These are phyloP conservation scores for Nothocercus nigrocapillus DNA, from an alignment of 2,113 vertebrate genomes.

Conservation along the genomic window DNA sequence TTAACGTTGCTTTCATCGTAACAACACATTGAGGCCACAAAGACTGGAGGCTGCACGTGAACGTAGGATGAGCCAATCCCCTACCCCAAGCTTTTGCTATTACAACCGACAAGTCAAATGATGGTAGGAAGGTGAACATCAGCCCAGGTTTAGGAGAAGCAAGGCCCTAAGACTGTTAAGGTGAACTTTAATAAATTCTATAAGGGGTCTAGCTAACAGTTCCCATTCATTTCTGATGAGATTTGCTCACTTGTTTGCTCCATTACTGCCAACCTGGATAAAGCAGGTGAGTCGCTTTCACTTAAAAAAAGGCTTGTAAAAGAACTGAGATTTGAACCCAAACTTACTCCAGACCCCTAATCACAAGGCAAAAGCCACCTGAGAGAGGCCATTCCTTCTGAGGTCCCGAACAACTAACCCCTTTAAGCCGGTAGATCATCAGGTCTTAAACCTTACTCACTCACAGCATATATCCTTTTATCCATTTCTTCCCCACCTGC, in stretches of 20 bases:
- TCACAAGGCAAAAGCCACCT: not conserved
- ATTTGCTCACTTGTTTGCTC: not conserved
- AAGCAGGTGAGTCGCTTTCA: not conserved
- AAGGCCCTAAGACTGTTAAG: not conserved
- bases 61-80: rapidly evolving
- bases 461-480: not conserved
- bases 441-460: not conserved
- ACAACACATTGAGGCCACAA: not conserved
- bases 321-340: not conserved
- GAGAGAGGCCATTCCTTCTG: not conserved
- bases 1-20: not conserved
- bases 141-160: not conserved
- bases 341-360: not conserved
- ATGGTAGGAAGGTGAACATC: not conserved
- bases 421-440: not conserved
- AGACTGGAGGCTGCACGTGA: not conserved
- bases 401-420: not conserved
- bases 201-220: not conserved
- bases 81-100: not conserved
- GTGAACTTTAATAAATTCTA: not conserved
- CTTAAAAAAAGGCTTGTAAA: not conserved
- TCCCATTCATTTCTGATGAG: not conserved
- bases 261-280: not conserved
- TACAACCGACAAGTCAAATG: not conserved
- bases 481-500: not conserved